Evolutionary conservation across 2,888 invertebrate genomes (phyloP).

Genomic region (Sphinx pinastri): DNA sequence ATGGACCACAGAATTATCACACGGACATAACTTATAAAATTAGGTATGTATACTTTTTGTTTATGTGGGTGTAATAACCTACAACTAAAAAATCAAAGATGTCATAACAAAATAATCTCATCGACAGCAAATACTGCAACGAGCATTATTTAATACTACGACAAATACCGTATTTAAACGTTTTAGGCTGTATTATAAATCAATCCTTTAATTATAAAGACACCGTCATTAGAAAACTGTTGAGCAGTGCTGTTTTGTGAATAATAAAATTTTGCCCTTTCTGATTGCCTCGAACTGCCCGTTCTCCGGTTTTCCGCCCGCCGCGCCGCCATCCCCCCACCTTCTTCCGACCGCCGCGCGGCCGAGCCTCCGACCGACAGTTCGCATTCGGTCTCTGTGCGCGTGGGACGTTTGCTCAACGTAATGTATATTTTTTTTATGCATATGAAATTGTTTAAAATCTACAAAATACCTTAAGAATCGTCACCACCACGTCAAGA

Average conservation of each 20-base stretch:
- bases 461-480: conserved; percentile 80
- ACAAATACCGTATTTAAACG: background rate
- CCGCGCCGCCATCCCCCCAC: conserved; percentile 49
- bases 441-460: conserved; percentile 78
- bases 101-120: background rate
- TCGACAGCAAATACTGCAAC: background rate
- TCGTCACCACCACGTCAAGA: conserved; percentile 60
- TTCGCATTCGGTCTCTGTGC: conserved; percentile 84
- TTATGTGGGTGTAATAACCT: background rate
- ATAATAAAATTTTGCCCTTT: conserved; percentile 58
- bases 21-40: too few species aligned
- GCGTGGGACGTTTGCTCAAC: conserved; percentile 77
- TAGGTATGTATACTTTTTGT: too few species aligned
- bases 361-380: conserved; percentile 72
- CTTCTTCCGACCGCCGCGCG: conserved; percentile 47
- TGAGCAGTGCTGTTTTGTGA: conserved; percentile 7
- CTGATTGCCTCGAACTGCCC: conserved; percentile 68
- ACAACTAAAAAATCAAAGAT: background rate
- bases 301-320: conserved; percentile 78
- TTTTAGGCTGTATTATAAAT: background rate
- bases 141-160: too few species aligned
- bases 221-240: background rate
- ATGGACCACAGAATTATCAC: too few species aligned
- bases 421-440: conserved; percentile 82
- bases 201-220: background rate